A percentile compares a stretch with the other conserved stretches of the same genome.
These are phyloP conservation scores for Anhinga rufa DNA, from an alignment of 2,113 vertebrate species.

Conservation along the genomic window DNA sequence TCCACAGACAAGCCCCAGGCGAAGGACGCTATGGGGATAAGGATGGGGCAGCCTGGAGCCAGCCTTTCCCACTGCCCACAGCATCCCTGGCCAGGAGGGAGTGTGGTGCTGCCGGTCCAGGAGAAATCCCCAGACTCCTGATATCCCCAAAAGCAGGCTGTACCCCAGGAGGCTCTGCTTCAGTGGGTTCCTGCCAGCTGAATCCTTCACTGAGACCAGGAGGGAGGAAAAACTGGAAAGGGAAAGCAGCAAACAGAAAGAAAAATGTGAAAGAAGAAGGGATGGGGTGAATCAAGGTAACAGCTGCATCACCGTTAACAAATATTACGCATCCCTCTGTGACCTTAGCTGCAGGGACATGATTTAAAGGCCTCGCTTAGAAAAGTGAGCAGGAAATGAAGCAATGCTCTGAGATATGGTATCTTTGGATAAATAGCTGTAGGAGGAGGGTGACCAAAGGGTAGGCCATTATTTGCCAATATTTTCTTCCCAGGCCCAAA, in stretches of 20 bases:
- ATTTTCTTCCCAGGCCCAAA: neutral
- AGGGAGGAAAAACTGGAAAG: neutral
- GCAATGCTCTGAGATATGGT: neutral
- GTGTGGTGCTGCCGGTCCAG: neutral
- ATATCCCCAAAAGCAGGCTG: neutral
- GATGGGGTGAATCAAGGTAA: constrained; percentile 2
- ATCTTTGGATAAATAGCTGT: constrained; percentile 17
- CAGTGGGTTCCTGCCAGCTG: neutral
- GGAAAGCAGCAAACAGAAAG: neutral
- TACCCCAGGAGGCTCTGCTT: neutral
- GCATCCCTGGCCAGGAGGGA: neutral
- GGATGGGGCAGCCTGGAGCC: neutral
- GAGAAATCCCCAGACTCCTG: neutral
- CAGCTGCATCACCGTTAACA: neutral
- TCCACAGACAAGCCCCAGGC: neutral
- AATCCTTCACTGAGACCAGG: neutral
- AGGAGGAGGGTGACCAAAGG: neutral
- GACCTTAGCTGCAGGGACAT: neutral
- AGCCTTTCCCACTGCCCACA: neutral
- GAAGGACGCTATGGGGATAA: neutral
- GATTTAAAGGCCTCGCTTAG: neutral
- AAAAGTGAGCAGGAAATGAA: constrained; percentile 43
- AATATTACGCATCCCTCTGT: neutral
- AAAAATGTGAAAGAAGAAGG: neutral
- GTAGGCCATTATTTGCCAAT: neutral